Evolutionary conservation across 2,888 invertebrate species (phyloP), one percentile per base, ranked within the genome.

Genomic region (Xestia c-nigrum): DNA sequence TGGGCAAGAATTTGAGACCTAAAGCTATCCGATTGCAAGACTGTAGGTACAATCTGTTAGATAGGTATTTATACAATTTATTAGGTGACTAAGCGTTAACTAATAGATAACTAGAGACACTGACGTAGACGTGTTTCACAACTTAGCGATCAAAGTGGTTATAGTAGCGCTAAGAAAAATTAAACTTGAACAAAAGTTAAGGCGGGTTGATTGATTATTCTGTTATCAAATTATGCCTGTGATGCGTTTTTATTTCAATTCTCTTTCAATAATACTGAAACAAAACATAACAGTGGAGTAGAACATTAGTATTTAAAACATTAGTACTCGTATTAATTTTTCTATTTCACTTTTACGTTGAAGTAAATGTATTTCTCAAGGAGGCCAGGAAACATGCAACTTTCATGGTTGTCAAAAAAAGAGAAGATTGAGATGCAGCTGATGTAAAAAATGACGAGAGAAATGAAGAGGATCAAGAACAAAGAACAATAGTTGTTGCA

Each of bases 1-100:
- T 82, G 19, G 31, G 64, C n/a, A 84, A 84, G 82, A 87, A 86
- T 85, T 84, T 84, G 74, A 74, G 66, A 87, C 80, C 73, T 81
- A 69, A 76, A 69, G 59, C 66, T 81, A 78, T 59, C 24, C 7
- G 52, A 73, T 65, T 24, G 43, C 52, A 55, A 83, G 66, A 19
- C 69, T 72, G 50, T 74, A 65, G 10, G 24, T 59, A 59, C 16
- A 7, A n/a, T 55, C 3, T 6, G 5, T n/a, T 59, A 59, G 4
- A 31, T 59, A 59, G 4, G 16, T 59, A 16, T 59, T 59, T 59
- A 31, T 59, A 31, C 31, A 59, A 59, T 59, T 24, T 59, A 68
- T 70, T 72, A 14, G 40, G 73, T 86, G 75, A 80, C 63, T 85
- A 86, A 86, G 73, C 74, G 65, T 19, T 74, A 52, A 68, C 59